Evolutionary conservation across 2,113 vertebrate species (phyloP).

Genomic region (Colossoma macropomum): DNA sequence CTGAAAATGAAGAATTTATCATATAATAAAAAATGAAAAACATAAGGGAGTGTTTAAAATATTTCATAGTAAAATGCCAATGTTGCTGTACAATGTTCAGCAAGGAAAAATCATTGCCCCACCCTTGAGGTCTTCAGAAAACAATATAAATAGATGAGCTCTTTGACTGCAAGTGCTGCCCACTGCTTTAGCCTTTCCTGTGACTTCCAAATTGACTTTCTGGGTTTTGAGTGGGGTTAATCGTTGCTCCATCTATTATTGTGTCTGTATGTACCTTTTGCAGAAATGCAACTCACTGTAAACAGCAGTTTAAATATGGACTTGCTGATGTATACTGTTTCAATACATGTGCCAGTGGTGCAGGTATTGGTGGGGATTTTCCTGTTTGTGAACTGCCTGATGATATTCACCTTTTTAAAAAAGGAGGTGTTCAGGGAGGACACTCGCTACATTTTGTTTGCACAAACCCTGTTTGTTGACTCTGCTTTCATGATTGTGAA

Average conservation of each 20-base stretch:
- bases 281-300: background rate
- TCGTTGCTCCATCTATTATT: background rate
- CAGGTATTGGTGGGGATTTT: conserved; percentile 46
- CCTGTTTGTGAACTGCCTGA: conserved; percentile 45
- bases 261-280: background rate
- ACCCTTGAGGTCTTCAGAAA: no score
- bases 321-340: no score
- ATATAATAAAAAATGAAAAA: no score
- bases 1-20: no score
- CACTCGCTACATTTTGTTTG: conserved; percentile 57
- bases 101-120: no score
- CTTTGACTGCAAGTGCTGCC: no score
- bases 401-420: conserved; percentile 54
- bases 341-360: background rate
- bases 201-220: background rate
- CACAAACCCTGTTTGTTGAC: conserved; percentile 58
- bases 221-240: background rate
- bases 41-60: no score
- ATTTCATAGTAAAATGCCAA: no score
- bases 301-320: background rate
- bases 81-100: no score
- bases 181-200: no score
- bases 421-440: conserved; percentile 41
- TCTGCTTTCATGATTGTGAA: background rate
- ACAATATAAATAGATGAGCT: no score